A percentile compares a stretch with the other conserved stretches of the same genome.
These are phyloP conservation scores for Petromus typicus DNA, from an alignment of 2,113 vertebrate species.

Conservation along the genomic window DNA sequence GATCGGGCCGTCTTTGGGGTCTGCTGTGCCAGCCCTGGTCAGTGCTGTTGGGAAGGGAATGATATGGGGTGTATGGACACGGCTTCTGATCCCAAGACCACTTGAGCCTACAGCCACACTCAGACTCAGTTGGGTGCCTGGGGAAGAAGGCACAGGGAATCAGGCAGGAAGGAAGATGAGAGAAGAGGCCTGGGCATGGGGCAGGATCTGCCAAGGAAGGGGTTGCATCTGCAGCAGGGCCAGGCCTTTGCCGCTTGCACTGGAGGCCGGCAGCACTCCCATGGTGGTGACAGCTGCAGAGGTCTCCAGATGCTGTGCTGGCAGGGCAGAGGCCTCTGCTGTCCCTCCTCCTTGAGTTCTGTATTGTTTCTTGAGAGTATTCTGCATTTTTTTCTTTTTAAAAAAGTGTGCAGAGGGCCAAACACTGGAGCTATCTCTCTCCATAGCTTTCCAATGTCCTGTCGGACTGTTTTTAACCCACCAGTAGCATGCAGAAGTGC, in stretches of 20 bases:
- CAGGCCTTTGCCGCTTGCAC: too few species aligned
- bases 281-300: fast-evolving
- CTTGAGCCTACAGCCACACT: fast-evolving
- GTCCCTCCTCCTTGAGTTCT: not conserved
- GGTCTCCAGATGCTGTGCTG: not conserved
- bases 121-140: not conserved
- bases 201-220: not conserved
- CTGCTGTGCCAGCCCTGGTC: fast-evolving
- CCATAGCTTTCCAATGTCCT: not conserved
- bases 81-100: not conserved
- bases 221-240: fast-evolving
- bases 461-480: not conserved
- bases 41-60: not conserved
- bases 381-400: not conserved
- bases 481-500: not conserved
- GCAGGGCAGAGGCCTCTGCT: fast-evolving
- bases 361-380: not conserved
- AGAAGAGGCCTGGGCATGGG: fast-evolving
- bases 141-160: not conserved
- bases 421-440: fast-evolving
- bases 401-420: not conserved
- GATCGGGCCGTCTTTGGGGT: fast-evolving
- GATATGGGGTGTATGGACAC: too few species aligned
- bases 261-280: fast-evolving
- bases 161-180: too few species aligned